Percentiles rank a stretch among this genome's conserved stretches.
Evolutionary conservation across 1,140 invertebrate species (phyloP).

Genomic region (Acyrthosiphon pisum): DNA sequence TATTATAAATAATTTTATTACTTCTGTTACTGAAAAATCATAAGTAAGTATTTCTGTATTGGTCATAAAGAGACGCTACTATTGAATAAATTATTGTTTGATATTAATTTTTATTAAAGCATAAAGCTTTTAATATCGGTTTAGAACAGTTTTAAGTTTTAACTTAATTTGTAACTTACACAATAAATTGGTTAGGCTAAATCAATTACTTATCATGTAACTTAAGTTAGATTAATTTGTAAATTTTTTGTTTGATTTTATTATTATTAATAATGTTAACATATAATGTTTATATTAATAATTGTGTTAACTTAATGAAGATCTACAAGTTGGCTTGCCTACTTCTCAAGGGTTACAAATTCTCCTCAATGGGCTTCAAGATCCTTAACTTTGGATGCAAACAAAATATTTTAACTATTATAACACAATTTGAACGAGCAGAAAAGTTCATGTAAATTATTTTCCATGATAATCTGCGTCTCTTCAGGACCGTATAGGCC

Average conservation of each 20-base stretch:
- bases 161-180: constrained; percentile 51
- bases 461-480: constrained; percentile 54
- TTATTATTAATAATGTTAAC: constrained; percentile 46
- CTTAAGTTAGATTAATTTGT: constrained; percentile 41
- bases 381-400: constrained; percentile 52
- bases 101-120: constrained; percentile 24
- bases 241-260: constrained; percentile 34
- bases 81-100: constrained; percentile 43
- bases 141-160: constrained; percentile 38
- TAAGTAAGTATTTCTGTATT: constrained; percentile 54
- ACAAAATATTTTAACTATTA: constrained; percentile 52
- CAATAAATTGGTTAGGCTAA: constrained; percentile 21
- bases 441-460: constrained; percentile 52
- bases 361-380: constrained; percentile 55
- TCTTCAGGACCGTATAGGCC: constrained; percentile 56
- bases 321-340: constrained; percentile 50
- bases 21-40: not conserved
- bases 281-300: constrained; percentile 47
- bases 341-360: constrained; percentile 56
- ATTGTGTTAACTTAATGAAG: constrained; percentile 54
- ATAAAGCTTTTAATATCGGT: constrained; percentile 33
- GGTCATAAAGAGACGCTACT: constrained; percentile 56
- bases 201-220: constrained; percentile 44
- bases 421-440: constrained; percentile 47
- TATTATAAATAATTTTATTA: not conserved